Percentiles rank a stretch among this genome's conserved stretches.
Evolutionary conservation across 2,888 invertebrate species (phyloP).

Genomic region (Pachycephus smyrnensis): DNA sequence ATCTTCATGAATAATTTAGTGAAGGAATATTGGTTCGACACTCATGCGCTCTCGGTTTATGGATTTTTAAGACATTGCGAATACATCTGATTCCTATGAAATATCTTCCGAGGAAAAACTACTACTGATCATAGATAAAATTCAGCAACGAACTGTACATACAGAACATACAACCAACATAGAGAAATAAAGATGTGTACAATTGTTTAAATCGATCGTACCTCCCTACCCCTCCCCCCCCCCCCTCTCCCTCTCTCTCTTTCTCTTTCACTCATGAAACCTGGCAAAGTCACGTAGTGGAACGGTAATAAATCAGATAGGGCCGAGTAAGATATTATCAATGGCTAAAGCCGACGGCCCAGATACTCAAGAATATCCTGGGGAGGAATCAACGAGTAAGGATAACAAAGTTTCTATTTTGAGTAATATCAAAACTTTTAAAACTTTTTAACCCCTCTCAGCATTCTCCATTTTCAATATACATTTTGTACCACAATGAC

Average conservation of each 20-base stretch:
- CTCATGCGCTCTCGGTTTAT: background rate
- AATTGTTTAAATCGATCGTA: slow-evolving; percentile 7
- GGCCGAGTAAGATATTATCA: background rate
- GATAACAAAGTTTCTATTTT: background rate
- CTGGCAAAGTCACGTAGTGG: background rate
- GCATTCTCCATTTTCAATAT: background rate
- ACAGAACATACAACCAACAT: no score
- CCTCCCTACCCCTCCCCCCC: background rate
- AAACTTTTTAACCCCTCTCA: background rate
- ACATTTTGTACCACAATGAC: background rate
- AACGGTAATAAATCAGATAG: background rate
- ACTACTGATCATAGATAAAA: background rate
- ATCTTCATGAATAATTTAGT: background rate
- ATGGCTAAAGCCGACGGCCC: background rate
- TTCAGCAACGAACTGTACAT: background rate
- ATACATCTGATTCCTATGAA: background rate
- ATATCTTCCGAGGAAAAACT: background rate
- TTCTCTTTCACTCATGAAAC: background rate
- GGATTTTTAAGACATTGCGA: background rate
- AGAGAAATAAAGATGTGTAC: background rate
- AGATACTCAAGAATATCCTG: background rate
- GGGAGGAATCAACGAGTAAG: background rate
- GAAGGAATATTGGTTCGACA: slow-evolving; percentile 2
- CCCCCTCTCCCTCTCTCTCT: no score
- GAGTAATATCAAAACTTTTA: background rate